phyloP scores from a whole-genome alignment of 2,888 invertebrate genomes.

The Conus canariensis region DNA sequence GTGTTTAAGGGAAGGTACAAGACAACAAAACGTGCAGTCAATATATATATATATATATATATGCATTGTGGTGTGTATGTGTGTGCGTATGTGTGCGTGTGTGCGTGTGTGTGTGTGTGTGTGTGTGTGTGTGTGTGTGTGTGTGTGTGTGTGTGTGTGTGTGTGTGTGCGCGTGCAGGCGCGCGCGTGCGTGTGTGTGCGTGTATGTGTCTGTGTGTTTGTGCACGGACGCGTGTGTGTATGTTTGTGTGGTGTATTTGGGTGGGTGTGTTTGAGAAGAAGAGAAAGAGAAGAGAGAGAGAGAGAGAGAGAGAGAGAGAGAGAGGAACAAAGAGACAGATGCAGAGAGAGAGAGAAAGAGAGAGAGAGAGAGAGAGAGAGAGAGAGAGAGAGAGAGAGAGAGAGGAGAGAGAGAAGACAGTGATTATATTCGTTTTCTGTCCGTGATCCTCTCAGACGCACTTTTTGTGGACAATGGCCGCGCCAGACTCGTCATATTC shows the following conservation, averaged over 20 bases:
- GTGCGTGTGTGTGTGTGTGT: too few relatives aligned
- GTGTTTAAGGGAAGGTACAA: too few relatives aligned
- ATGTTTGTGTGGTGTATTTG: too few relatives aligned
- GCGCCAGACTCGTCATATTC: slow-evolving; percentile 8
- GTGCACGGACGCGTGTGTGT: background rate
- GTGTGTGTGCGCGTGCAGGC: background rate
- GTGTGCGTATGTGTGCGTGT: too few relatives aligned
- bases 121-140: too few relatives aligned
- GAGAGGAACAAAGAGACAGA: too few relatives aligned
- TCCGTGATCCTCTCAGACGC: background rate
- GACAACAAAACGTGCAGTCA: too few relatives aligned
- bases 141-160: background rate
- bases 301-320: background rate
- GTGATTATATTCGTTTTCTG: background rate
- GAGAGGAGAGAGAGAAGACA: too few relatives aligned
- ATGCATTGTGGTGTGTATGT: too few relatives aligned
- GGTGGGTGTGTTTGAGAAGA: too few relatives aligned
- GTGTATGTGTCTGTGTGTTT: background rate
- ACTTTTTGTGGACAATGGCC: slow-evolving; percentile 4
- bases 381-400: background rate
- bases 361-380: too few relatives aligned
- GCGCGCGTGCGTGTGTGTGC: background rate
- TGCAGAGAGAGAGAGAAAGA: background rate
- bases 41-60: too few relatives aligned
- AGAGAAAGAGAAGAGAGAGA: background rate